A percentile compares a stretch with the other conserved stretches of the same genome.
phyloP scores from a whole-genome alignment of 2,797 vertebrate species.

The Tokudaia muenninki region DNA sequence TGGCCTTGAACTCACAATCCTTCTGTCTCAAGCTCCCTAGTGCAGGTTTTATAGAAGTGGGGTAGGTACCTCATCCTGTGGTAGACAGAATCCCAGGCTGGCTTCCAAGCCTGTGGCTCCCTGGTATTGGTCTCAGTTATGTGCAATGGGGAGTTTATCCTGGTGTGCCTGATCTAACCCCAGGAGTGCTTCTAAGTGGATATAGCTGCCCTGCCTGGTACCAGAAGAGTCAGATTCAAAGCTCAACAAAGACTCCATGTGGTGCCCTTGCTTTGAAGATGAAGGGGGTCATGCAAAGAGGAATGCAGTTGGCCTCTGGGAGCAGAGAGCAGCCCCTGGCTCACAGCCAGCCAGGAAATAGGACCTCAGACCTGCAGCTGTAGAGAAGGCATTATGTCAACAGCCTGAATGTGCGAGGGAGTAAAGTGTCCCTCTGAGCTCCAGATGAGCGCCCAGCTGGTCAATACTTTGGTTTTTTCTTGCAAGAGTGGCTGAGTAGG shows the following conservation, averaged over 20 bases:
- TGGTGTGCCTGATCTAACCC: not conserved
- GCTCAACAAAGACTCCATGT: not conserved
- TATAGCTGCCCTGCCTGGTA: not conserved
- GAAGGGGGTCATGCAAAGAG: not conserved
- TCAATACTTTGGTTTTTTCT: not conserved
- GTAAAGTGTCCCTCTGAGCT: not conserved
- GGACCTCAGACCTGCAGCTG: not conserved
- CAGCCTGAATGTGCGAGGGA: not conserved
- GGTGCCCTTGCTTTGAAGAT: conserved; percentile 13
- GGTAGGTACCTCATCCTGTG: not conserved
- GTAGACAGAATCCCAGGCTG: not conserved
- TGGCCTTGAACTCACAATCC: not conserved
- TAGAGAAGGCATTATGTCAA: not conserved
- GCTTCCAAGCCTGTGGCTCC: not conserved
- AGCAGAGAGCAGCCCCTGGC: not conserved
- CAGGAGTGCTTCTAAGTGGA: not conserved
- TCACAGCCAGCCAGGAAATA: conserved; percentile 28
- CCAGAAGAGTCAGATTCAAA: not conserved
- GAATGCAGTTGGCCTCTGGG: not conserved
- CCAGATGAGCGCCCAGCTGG: not conserved
- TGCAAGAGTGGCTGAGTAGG: not conserved
- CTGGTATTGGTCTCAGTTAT: not conserved
- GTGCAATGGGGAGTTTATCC: not conserved
- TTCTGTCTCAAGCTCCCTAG: not conserved
- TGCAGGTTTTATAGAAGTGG: not conserved